Evolutionary conservation across 2,888 invertebrate genomes (phyloP), one percentile per base, ranked within the genome.

Genomic region (Trissonchulus sp.): DNA sequence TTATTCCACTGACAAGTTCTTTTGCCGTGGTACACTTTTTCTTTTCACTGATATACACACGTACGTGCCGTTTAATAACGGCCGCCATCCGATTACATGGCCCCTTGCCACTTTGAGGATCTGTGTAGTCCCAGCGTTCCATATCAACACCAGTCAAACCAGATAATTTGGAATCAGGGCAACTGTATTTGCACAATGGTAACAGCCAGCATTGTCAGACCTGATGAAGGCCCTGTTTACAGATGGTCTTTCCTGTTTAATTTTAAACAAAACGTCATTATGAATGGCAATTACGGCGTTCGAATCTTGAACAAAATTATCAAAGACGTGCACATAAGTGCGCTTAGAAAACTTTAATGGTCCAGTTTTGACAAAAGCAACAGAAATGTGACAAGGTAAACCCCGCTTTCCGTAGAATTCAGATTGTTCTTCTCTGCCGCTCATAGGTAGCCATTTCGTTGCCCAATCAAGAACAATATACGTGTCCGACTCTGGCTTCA

Each of bases 121-220:
- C 69, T 8, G 69, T 30, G 35, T 30, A 69, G 33, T 69, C 69
- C 69, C 69, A 69, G 3, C 69, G 3, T 34, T 69, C 31, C 2
- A 69, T n/a, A 8, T 30, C 8, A 3, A 69, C 33, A 28, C 3
- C 33, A 3, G 15, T 8, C 28, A 15, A 18, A 8, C 3, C 33
- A 3, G 33, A 69, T 8, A 69, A 33, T 15, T 3, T 8, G 35
- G 69, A 8, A 69, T 34, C 23, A 31, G 15, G 2, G 69, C 35
- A 8, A 69, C 28, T 2, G 35, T 69, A 8, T 69, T 15, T 8
- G 31, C 2, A 3, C 33, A 18, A 69, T 69, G 69, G 28, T 69
- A 69, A 31, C 69, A 69, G 33, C 69, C 69, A 34, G 69, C 69
- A 69, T 69, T 69, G 35, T 69, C 69, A 8, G 69, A 69, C 33